Percentiles rank a stretch among this genome's conserved stretches.
Evolutionary conservation across 2,113 vertebrate species (phyloP).

Genomic region (Plectropomus leopardus): DNA sequence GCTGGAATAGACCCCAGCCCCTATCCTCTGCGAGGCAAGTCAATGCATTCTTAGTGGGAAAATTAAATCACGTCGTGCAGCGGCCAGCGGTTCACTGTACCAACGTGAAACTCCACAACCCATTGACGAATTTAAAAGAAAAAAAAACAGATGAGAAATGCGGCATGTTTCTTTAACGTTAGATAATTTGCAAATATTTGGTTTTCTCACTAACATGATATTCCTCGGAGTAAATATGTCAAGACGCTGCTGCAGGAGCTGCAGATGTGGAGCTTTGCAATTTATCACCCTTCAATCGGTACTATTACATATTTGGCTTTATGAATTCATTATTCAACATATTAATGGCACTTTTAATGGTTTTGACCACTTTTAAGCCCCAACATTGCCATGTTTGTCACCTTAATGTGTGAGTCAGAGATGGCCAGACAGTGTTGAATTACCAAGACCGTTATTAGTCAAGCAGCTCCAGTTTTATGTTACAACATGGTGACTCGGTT

Average conservation of each 20-base stretch:
- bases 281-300: conserved; percentile 1
- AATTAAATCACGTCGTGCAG: conserved; percentile 63
- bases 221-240: conserved; percentile 45
- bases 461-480: conserved; percentile 40
- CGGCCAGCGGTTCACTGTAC: conserved; percentile 24
- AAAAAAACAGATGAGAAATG: background rate
- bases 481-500: conserved; percentile 48
- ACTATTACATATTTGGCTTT: background rate
- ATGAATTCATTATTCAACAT: background rate
- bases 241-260: conserved; percentile 67
- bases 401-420: conserved; percentile 51
- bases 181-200: conserved; percentile 51
- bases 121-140: background rate
- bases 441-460: conserved; percentile 64
- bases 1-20: conserved; percentile 76
- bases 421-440: conserved; percentile 75
- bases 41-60: conserved; percentile 60
- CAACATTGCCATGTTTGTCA: conserved; percentile 67
- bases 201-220: conserved; percentile 56
- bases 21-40: conserved; percentile 48
- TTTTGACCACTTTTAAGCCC: conserved; percentile 20
- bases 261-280: conserved; percentile 78
- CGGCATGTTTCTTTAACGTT: background rate
- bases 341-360: background rate
- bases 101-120: conserved; percentile 30